Conservation (phyloP, 2,797 vertebrate genomes). For the Coilia nasus region DNA sequence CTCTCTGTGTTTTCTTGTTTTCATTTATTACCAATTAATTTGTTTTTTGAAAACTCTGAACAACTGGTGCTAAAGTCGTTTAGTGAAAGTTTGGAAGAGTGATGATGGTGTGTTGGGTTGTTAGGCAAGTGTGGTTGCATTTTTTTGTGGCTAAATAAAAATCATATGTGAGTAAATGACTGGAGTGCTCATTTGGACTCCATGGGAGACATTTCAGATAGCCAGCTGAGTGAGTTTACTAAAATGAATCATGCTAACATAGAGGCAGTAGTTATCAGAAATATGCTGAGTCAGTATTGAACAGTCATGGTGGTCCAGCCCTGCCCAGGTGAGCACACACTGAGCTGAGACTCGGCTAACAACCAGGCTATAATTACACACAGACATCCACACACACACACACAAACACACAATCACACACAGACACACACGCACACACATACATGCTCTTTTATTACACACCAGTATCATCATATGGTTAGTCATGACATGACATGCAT, state of each 20-base stretch:
- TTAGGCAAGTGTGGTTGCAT: neutral
- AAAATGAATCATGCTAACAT: constrained; percentile 3
- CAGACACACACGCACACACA: neutral
- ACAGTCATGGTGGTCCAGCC: neutral
- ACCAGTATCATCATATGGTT: neutral
- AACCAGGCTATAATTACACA: neutral
- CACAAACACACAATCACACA: neutral
- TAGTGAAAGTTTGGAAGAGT: neutral
- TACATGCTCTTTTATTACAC: neutral
- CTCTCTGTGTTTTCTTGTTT: too few relatives aligned
- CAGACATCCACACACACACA: neutral
- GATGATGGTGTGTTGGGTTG: neutral
- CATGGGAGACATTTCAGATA: neutral
- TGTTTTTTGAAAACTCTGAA: too few relatives aligned
- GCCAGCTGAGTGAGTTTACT: constrained; percentile 2
- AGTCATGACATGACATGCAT: neutral
- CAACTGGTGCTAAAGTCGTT: neutral
- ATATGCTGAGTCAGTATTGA: neutral
- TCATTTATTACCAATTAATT: too few relatives aligned
- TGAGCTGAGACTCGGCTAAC: neutral
- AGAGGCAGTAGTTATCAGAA: neutral
- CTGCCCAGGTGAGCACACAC: neutral
- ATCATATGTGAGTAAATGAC: constrained; percentile 10
- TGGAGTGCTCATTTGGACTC: neutral
- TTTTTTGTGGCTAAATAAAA: constrained; percentile 18